phyloP scores from a whole-genome alignment of 2,797 vertebrate species.

The Channallabes apus region DNA sequence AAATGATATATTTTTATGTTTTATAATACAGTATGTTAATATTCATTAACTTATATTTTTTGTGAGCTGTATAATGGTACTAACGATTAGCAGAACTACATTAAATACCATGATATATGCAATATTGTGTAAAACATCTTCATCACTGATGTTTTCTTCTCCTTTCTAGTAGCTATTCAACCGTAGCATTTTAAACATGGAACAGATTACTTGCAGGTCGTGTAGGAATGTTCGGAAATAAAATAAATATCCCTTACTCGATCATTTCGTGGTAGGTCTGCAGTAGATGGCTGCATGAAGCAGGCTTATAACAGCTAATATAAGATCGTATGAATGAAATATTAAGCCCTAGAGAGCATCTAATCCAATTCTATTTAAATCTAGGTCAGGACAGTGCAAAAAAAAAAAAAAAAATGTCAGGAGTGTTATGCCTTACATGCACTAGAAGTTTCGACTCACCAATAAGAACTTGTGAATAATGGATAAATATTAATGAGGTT shows the following conservation, averaged over 20 bases:
- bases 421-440: constrained; percentile 33
- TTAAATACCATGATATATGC: not conserved
- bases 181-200: not conserved
- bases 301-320: constrained; percentile 23
- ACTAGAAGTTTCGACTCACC: constrained; percentile 47
- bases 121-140: not conserved
- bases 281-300: not conserved
- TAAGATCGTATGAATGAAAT: constrained; percentile 38
- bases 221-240: constrained; percentile 18
- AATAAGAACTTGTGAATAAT: constrained; percentile 23
- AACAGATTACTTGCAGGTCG: not conserved
- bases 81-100: not conserved
- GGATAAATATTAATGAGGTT: not conserved
- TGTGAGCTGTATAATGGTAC: not conserved
- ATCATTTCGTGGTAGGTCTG: not conserved
- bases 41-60: not conserved
- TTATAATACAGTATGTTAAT: no score
- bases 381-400: constrained; percentile 57
- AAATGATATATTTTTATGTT: no score
- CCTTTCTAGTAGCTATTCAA: not conserved
- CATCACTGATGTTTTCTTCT: not conserved
- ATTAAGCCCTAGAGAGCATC: constrained; percentile 44
- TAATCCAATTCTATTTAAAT: constrained; percentile 55
- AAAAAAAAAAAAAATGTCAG: constrained; percentile 17
- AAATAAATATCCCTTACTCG: constrained; percentile 12